Evolutionary conservation across 2,113 vertebrate species (phyloP), one percentile per base, ranked within the genome.

Genomic region (Clupea harengus): DNA sequence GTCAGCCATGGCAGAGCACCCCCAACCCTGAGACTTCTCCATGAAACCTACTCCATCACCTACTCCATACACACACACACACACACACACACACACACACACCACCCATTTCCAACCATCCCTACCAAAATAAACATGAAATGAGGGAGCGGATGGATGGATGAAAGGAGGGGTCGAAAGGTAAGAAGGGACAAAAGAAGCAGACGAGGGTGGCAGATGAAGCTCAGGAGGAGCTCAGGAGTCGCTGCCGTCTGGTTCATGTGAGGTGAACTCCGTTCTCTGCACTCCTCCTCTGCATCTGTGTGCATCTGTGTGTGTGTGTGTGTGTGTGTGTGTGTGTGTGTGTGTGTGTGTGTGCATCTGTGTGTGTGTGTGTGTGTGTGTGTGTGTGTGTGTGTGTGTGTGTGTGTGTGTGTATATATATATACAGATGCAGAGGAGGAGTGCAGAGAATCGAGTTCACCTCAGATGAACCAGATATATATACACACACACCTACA

Each of bases 21-120:
- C 47, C 47, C 9, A 47, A 10, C 47, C 47, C 47, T 18, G 52
- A 54, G 52, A 13, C 52, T n/a, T n/a, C 52, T 22, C 18, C 20
- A 22, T 60, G 54, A 2, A 22, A 22, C 18, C 22, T 6, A 22
- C 18, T 22, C 54, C 18, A 8, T 20, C 52, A 20, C 52, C 18
- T 17, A 18, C 52, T 20, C 52, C 3, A 47, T 11, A n/a, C 82
- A 86, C 86, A 50, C 83, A 87, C 81, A 50, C 80, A 85, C 47
- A 87, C 39, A 44, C 9, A n/a, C n/a, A n/a, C n/a, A n/a, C n/a
- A n/a, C n/a, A n/a, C n/a, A n/a, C n/a, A 22, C 54, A 18, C 18
- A 4, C 18, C 18, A 18, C 3, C 18, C 54, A 22, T 6, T 4
- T 54, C 54, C 54, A 20, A 18, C 54, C 54, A 6, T 18, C 18